Conservation (phyloP, 2,797 vertebrate species). For the Coranthus polyacanthus region DNA sequence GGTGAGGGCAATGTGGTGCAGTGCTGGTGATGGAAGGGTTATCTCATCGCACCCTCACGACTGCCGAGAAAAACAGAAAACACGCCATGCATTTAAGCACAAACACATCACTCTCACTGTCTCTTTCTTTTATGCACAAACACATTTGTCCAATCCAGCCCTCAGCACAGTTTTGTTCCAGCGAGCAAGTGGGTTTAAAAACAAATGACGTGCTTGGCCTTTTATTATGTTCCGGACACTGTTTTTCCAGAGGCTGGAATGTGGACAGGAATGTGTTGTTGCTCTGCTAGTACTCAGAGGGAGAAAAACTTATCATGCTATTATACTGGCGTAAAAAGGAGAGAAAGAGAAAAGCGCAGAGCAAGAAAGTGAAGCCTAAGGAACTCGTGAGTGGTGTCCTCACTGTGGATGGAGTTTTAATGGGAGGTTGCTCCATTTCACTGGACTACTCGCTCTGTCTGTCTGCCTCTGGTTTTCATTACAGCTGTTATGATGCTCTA, state of each 20-base stretch:
- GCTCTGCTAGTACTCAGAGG: conserved; percentile 75
- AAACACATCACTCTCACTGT: conserved; percentile 64
- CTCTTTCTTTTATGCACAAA: conserved; percentile 61
- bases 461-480: conserved; percentile 76
- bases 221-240: conserved; percentile 85
- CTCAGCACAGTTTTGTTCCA: conserved; percentile 77
- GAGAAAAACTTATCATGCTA: conserved; percentile 72
- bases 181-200: conserved; percentile 79
- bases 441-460: conserved; percentile 24
- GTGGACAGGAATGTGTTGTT: conserved; percentile 87
- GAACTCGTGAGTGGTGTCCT: conserved; percentile 24
- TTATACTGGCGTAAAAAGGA: conserved; percentile 62
- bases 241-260: conserved; percentile 85
- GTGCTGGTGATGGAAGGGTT: conserved; percentile 13
- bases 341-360: conserved; percentile 18
- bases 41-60: conserved; percentile 50
- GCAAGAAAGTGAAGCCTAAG: conserved; percentile 23
- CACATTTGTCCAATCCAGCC: conserved; percentile 69
- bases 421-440: conserved; percentile 42
- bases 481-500: conserved; percentile 70
- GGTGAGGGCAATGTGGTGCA: conserved; percentile 23
- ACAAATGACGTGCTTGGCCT: conserved; percentile 82
- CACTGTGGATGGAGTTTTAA: conserved; percentile 27
- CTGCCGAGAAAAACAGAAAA: conserved; percentile 59
- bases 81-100: conserved; percentile 53